Percentiles rank a stretch among this genome's conserved stretches.
Conservation (phyloP, 1,140 invertebrate genomes). For the Calephelis nemesis region DNA sequence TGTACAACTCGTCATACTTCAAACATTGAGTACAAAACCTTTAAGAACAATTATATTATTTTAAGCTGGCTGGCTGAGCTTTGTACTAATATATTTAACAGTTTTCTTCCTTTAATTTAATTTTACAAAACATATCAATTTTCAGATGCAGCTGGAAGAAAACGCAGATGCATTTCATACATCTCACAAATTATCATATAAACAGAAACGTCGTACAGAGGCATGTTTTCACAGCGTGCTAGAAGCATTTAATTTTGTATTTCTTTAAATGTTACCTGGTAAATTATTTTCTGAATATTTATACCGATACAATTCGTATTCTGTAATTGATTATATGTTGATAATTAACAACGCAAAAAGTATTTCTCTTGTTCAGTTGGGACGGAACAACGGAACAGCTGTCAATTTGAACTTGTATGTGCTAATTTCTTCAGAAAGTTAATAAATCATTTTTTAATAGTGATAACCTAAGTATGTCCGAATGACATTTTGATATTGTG, state of each 20-base stretch:
- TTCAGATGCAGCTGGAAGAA: conserved; percentile 1
- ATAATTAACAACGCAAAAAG: neutral
- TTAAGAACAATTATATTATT: too few species aligned
- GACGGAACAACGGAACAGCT: neutral
- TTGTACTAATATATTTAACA: neutral
- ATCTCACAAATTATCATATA: conserved; percentile 3
- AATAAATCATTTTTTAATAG: neutral
- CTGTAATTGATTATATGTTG: conserved; percentile 1
- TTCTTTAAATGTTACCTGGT: conserved; percentile 1
- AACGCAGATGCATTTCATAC: conserved; percentile 2
- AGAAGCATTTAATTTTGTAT: neutral
- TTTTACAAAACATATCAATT: neutral
- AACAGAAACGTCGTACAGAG: neutral
- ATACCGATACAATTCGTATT: neutral
- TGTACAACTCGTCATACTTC: too few species aligned
- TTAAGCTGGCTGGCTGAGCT: too few species aligned
- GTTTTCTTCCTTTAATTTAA: neutral
- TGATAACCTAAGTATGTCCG: neutral
- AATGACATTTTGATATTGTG: too few species aligned
- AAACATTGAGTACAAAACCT: too few species aligned
- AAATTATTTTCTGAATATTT: conserved; percentile 8
- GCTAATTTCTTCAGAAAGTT: neutral
- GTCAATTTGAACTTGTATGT: neutral
- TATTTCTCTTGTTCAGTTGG: neutral
- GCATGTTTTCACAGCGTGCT: conserved; percentile 9